phyloP scores from a whole-genome alignment of 2,888 invertebrate genomes.

The Bimastos eiseni region DNA sequence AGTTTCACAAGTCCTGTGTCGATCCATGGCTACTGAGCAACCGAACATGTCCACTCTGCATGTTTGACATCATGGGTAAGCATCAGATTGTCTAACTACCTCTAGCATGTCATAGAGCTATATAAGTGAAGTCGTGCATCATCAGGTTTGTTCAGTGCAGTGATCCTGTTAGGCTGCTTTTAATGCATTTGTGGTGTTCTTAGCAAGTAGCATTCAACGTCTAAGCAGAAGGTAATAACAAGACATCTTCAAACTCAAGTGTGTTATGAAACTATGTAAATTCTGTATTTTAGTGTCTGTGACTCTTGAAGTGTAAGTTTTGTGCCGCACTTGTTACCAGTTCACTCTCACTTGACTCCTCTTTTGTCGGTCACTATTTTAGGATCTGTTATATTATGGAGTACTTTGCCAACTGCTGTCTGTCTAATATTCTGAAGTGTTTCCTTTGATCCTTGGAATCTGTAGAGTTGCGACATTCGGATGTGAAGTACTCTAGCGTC shows the following conservation, averaged over 20 bases:
- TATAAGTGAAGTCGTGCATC: neutral
- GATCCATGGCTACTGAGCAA: constrained; percentile 64
- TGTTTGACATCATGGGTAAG: constrained; percentile 58
- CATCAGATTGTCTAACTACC: neutral
- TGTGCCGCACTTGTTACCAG: neutral
- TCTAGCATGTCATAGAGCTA: neutral
- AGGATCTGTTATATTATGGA: neutral
- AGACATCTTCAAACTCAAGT: neutral
- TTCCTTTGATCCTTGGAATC: neutral
- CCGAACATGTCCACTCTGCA: constrained; percentile 64
- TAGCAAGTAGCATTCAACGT: neutral
- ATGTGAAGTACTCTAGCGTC: neutral
- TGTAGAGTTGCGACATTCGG: constrained; percentile 4
- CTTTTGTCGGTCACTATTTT: neutral
- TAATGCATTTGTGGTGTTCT: neutral
- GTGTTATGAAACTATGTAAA: neutral
- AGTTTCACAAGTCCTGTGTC: constrained; percentile 64
- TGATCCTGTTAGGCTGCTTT: neutral
- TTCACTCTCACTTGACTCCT: neutral
- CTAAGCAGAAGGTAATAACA: neutral
- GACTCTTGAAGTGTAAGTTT: neutral
- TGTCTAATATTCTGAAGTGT: neutral
- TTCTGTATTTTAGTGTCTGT: neutral
- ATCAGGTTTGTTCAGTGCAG: neutral
- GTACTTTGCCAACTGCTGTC: neutral